Evolutionary conservation across 2,888 invertebrate genomes (phyloP).

Genomic region (Eupelmus urozonus): DNA sequence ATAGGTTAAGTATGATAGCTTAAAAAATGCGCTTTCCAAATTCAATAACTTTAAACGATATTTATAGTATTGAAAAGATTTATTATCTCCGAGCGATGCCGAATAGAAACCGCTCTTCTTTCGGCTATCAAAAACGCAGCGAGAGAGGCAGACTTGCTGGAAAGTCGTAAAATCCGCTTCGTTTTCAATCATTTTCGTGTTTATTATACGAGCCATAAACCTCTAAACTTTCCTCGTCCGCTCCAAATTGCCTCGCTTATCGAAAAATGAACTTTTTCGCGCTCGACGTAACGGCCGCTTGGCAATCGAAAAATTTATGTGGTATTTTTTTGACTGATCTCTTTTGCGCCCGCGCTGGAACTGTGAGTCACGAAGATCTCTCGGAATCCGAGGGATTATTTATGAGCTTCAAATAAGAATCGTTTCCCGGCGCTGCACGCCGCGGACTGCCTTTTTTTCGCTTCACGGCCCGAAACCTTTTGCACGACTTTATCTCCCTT

Average conservation of each 20-base stretch:
- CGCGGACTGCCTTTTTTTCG: neutral
- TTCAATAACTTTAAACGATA: neutral
- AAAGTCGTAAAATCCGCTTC: constrained; percentile 11
- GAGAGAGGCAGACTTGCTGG: neutral
- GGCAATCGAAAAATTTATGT: constrained; percentile 26
- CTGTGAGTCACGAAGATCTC: constrained; percentile 49
- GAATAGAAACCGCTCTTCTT: neutral
- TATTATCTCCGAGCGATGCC: neutral
- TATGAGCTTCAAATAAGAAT: constrained; percentile 47
- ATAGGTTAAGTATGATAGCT: too few species aligned
- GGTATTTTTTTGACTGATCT: constrained; percentile 47
- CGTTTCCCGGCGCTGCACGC: constrained; percentile 35
- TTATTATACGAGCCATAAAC: neutral
- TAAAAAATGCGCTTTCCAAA: neutral
- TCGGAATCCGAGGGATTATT: constrained; percentile 53
- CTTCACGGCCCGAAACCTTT: constrained; percentile 5
- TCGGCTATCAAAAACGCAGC: neutral
- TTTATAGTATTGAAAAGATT: too few species aligned
- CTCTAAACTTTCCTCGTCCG: constrained; percentile 38
- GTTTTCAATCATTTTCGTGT: constrained; percentile 17
- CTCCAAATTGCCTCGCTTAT: constrained; percentile 25
- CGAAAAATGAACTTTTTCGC: neutral
- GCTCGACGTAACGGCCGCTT: constrained; percentile 8
- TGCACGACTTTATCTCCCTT: constrained; percentile 51
- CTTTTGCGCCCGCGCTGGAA: constrained; percentile 35